Percentiles rank a stretch among this genome's conserved stretches.
Conservation (phyloP, 2,888 invertebrate species). For the Lepidocyrtinus sp. region DNA sequence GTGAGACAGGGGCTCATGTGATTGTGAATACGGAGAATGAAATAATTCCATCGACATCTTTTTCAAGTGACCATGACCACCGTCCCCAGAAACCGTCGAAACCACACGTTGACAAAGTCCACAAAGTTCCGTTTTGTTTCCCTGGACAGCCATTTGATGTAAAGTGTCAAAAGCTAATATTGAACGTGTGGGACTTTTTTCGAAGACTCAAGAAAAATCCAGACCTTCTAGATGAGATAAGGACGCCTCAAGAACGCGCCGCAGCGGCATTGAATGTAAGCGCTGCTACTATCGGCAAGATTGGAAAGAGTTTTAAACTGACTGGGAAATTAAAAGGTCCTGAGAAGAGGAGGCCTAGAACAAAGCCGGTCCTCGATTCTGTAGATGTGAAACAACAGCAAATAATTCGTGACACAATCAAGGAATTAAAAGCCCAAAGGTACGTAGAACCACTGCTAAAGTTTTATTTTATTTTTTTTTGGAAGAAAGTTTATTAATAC, state of each 20-base stretch:
- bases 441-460: slow-evolving; percentile 40
- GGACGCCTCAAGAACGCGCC: slow-evolving; percentile 67
- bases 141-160: slow-evolving; percentile 68
- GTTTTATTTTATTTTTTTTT: slow-evolving; percentile 12
- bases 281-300: slow-evolving; percentile 67
- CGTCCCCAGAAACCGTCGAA: not conserved
- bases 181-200: slow-evolving; percentile 69
- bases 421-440: slow-evolving; percentile 63
- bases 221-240: slow-evolving; percentile 59
- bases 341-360: slow-evolving; percentile 56
- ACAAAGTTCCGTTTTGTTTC: slow-evolving; percentile 67
- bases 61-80: not conserved
- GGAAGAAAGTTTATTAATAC: not conserved
- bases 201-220: slow-evolving; percentile 66
- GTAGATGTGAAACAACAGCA: slow-evolving; percentile 61
- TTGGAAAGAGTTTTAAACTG: slow-evolving; percentile 63
- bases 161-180: slow-evolving; percentile 68
- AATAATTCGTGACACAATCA: slow-evolving; percentile 62
- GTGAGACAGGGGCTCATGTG: slow-evolving; percentile 54
- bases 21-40: slow-evolving; percentile 47
- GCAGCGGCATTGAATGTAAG: slow-evolving; percentile 66
- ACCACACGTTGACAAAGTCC: too few relatives aligned
- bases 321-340: slow-evolving; percentile 66
- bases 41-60: not conserved
- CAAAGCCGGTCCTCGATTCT: slow-evolving; percentile 65